These are phyloP conservation scores for Hemibagrus wyckioides DNA, from an alignment of 2,113 vertebrate species.

Conservation along the genomic window DNA sequence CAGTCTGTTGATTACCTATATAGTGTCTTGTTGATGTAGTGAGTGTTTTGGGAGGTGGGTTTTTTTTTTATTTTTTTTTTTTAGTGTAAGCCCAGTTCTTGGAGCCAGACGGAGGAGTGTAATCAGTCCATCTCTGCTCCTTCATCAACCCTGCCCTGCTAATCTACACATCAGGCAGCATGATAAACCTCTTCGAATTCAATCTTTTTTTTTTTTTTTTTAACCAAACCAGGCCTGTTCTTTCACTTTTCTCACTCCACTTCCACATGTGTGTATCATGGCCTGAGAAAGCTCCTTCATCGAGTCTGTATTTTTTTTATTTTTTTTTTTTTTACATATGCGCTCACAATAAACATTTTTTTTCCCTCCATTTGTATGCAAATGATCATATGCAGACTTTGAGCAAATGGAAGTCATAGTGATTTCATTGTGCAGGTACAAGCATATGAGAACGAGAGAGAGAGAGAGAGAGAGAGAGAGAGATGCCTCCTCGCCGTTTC, in stretches of 20 bases:
- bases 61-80: neutral
- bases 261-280: slow-evolving; percentile 54
- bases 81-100: neutral
- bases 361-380: slow-evolving; percentile 79
- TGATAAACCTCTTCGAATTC: slow-evolving; percentile 42
- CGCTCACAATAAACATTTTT: slow-evolving; percentile 80
- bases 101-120: slow-evolving; percentile 27
- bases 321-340: slow-evolving; percentile 60
- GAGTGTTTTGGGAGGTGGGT: neutral
- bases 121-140: slow-evolving; percentile 37
- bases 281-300: slow-evolving; percentile 72
- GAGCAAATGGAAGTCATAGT: slow-evolving; percentile 75
- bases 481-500: slow-evolving; percentile 67
- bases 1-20: neutral
- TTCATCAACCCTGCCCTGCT: slow-evolving; percentile 24
- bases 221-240: neutral
- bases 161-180: slow-evolving; percentile 26
- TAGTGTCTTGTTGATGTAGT: neutral
- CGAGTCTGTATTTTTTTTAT: slow-evolving; percentile 37
- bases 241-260: neutral
- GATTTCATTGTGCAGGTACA: slow-evolving; percentile 72
- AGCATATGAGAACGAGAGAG: slow-evolving; percentile 45
- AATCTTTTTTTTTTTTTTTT: slow-evolving; percentile 6
- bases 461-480: slow-evolving; percentile 44
- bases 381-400: slow-evolving; percentile 82